A percentile compares a stretch with the other conserved stretches of the same genome.
These are phyloP conservation scores for Coreoperca whiteheadi DNA, from an alignment of 2,113 vertebrate genomes.

Conservation along the genomic window DNA sequence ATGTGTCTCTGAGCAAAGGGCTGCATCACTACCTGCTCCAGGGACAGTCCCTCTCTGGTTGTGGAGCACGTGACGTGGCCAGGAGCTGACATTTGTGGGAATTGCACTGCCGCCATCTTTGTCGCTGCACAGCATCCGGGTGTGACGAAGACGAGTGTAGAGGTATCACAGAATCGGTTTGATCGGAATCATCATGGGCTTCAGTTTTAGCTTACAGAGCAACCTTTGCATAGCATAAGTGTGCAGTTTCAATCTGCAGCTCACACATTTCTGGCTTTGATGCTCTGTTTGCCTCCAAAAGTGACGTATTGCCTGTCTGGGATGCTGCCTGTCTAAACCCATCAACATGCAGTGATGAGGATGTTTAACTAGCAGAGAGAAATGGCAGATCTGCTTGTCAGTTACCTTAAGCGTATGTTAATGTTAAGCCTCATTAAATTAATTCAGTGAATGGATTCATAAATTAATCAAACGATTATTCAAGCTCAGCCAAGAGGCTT, in stretches of 20 bases:
- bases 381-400: conserved; percentile 12
- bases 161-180: not conserved
- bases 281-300: conserved; percentile 15
- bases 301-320: not conserved
- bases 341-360: conserved; percentile 8
- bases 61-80: not conserved
- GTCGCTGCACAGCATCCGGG: not conserved
- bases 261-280: conserved; percentile 20
- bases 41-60: conserved; percentile 28
- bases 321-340: conserved; percentile 17
- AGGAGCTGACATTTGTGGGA: not conserved
- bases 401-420: conserved; percentile 8
- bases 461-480: conserved; percentile 37
- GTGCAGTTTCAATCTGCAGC: conserved; percentile 1
- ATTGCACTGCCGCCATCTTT: not conserved
- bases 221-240: not conserved
- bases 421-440: conserved; percentile 38
- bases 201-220: not conserved
- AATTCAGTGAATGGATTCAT: conserved; percentile 33
- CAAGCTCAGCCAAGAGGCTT: conserved; percentile 1
- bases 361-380: conserved; percentile 42
- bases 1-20: conserved; percentile 52
- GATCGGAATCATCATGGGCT: not conserved
- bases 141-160: not conserved
- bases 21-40: conserved; percentile 53